Evolutionary conservation across 2,113 vertebrate species (phyloP).

Genomic region (Onychostoma macrolepis): DNA sequence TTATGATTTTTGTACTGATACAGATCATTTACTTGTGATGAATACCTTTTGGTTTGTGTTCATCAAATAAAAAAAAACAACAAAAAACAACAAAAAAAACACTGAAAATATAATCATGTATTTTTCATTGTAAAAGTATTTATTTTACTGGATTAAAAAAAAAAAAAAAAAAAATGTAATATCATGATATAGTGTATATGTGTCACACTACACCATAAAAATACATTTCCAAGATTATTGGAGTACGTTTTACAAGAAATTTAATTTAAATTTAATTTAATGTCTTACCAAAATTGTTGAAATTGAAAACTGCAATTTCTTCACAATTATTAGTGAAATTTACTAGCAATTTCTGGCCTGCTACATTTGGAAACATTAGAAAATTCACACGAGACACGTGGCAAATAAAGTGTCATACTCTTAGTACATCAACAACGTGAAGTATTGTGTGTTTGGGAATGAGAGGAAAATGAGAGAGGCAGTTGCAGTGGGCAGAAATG

Average conservation of each 20-base stretch:
- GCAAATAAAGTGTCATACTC: background rate
- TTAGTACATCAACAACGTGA: background rate
- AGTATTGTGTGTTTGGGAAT: constrained; percentile 27
- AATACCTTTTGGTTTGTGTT: background rate
- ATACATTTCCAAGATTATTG: background rate
- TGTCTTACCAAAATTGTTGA: no score
- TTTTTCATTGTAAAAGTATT: background rate
- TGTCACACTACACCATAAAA: no score
- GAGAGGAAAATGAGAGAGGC: constrained; percentile 59
- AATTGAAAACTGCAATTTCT: background rate
- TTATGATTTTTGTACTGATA: background rate
- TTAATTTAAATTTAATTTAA: no score
- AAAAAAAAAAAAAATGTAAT: no score
- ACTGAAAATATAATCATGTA: no score
- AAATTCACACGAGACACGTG: background rate
- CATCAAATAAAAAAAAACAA: background rate
- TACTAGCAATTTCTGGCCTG: background rate
- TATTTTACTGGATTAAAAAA: background rate
- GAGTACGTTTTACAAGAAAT: background rate
- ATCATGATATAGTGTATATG: no score
- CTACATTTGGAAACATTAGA: no score
- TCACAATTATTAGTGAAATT: background rate
- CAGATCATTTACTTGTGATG: background rate
- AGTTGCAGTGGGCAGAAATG: background rate
- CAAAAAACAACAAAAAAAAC: no score